Evolutionary conservation across 1,140 invertebrate species (phyloP).

Genomic region (Helicorthomorpha holstii): DNA sequence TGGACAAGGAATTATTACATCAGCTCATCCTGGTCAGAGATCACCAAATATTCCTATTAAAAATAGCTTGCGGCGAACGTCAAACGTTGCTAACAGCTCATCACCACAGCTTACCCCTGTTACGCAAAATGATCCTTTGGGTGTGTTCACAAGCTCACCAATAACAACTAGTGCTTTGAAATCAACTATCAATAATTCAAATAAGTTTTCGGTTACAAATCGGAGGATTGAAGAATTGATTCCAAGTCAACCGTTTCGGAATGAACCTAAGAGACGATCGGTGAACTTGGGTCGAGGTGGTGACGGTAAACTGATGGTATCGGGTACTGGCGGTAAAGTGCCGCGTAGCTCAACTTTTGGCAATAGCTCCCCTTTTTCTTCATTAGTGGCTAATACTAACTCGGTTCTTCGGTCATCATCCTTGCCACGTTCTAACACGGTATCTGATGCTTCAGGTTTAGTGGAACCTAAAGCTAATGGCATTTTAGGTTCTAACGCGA

Average conservation of each 20-base stretch:
- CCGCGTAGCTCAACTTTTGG: slow-evolving; percentile 16
- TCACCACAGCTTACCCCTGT: slow-evolving; percentile 48
- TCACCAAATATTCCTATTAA: neutral
- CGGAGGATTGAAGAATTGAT: neutral
- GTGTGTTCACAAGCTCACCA: slow-evolving; percentile 32
- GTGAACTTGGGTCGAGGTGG: neutral
- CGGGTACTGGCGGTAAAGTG: neutral
- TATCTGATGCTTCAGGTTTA: no score
- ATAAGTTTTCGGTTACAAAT: no score
- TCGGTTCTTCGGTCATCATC: no score
- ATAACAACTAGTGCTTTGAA: no score
- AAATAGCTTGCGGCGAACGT: neutral
- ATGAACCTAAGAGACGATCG: neutral
- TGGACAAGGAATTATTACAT: neutral
- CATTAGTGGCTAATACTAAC: no score
- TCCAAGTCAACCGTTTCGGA: neutral
- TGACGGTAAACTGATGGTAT: neutral
- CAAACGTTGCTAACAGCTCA: neutral
- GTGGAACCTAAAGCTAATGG: no score
- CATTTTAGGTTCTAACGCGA: no score
- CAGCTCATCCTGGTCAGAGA: neutral
- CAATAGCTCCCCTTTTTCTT: neutral
- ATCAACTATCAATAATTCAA: no score
- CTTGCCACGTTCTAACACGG: no score
- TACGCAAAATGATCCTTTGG: slow-evolving; percentile 76